Base-by-base conservation (phyloP, 64 coral and sea anemone species). In the Porites lutea region DNA sequence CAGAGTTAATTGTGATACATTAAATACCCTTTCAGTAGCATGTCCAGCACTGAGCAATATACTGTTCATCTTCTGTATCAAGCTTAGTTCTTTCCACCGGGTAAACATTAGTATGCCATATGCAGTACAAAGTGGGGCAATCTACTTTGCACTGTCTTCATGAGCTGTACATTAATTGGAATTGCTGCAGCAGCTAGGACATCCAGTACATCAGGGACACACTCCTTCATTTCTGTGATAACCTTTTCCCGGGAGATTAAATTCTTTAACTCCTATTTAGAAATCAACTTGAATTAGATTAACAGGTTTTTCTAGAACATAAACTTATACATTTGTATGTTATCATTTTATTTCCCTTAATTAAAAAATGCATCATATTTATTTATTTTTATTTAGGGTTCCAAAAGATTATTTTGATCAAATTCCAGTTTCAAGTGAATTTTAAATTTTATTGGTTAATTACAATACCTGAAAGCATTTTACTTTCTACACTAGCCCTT, bases 81-180 rank as follows among this genome's bases (percentile, higher is more conserved):
- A 44, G 87, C 68, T 87, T 37, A 87, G 67, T n/a, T 87, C 85
- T 10, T 74, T 67, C 68, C 52, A 87, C 51, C 68, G 73, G 9
- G 57, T 48, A 48, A 74, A 57, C 50, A 87, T 87, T 49, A 74
- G 16, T 49, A 87, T 72, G 48, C 49, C 84, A 87, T 72, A 74
- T 23, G 57, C 49, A 66, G 73, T 87, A 18, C 51, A 87, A 15
- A 74, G 49, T 6, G 85, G 85, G 50, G 85, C 52, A n/a, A 87
- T 21, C 22, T 87, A 67, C 0, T 87, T 43, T 0, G 55, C 86
- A 1, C 55, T 49, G 58, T 86, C 54, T 54, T 87, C 14, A 44
- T 86, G 52, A 16, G 72, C 16, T 66, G 15, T 87, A 37, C 27
- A 37, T 37, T n/a, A n/a, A n/a, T 37, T 16, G 66, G 84, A 43